A percentile compares a stretch with the other conserved stretches of the same genome.
Conservation (phyloP, 1,140 invertebrate genomes). For the Oreohelix idahoensis region DNA sequence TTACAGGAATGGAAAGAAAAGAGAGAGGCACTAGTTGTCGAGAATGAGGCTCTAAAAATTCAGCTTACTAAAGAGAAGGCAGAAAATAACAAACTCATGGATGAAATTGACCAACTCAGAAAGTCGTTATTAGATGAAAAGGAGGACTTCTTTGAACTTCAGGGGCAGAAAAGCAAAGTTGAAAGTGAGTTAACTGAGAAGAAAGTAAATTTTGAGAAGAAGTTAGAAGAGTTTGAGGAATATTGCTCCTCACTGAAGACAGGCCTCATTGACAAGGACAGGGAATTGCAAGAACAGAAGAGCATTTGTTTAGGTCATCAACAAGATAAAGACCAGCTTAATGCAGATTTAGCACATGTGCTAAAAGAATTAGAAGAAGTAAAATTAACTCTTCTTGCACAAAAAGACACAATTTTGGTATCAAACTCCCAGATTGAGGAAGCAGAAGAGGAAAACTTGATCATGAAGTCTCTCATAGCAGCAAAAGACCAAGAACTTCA, state of each 20-base stretch:
- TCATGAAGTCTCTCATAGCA: background rate
- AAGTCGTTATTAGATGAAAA: background rate
- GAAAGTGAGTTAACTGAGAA: background rate
- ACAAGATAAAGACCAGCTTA: background rate
- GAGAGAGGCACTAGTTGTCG: background rate
- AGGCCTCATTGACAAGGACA: background rate
- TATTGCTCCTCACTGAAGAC: background rate
- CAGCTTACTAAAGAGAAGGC: background rate
- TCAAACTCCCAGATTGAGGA: background rate
- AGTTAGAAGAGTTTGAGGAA: constrained; percentile 22
- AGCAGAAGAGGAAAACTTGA: background rate
- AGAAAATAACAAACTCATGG: background rate
- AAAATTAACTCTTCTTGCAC: too few relatives aligned
- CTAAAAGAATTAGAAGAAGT: background rate
- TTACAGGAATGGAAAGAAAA: background rate
- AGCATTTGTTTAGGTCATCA: background rate
- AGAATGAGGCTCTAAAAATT: background rate
- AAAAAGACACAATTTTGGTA: too few relatives aligned
- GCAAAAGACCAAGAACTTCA: background rate
- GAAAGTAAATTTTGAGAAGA: constrained; percentile 10
- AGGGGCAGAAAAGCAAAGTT: background rate
- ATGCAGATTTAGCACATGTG: background rate
- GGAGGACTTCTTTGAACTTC: background rate
- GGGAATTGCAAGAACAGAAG: background rate
- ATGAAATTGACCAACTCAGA: background rate